phyloP scores from a whole-genome alignment of 2,888 invertebrate genomes.

The Apamea epomidion region DNA sequence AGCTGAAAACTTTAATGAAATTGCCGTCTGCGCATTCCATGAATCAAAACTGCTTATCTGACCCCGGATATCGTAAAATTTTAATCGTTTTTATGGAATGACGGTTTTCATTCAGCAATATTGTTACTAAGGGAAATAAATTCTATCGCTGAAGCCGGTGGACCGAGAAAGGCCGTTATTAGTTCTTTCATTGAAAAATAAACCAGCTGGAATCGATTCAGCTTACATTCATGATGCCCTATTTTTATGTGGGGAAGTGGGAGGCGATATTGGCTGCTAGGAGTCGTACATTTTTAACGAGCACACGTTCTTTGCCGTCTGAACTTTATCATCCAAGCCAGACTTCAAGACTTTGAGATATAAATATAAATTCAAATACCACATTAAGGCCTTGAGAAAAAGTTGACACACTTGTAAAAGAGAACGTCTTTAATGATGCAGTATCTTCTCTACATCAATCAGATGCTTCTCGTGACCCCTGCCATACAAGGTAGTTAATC shows the following conservation, averaged over 20 bases:
- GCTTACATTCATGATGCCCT: conserved; percentile 28
- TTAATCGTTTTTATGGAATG: conserved; percentile 37
- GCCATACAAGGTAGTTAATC: conserved; percentile 50
- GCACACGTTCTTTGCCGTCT: neutral
- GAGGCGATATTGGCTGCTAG: conserved; percentile 7
- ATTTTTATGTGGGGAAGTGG: conserved; percentile 29
- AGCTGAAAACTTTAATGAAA: conserved; percentile 35
- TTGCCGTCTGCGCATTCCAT: conserved; percentile 37
- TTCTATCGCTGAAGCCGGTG: conserved; percentile 12
- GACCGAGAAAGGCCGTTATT: conserved; percentile 16
- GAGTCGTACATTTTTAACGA: conserved; percentile 38
- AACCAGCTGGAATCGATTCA: conserved; percentile 32
- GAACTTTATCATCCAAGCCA: conserved; percentile 10
- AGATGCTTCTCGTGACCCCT: conserved; percentile 51
- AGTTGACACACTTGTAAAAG: conserved; percentile 53
- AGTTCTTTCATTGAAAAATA: conserved; percentile 26
- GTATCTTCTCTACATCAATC: conserved; percentile 54
- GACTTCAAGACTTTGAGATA: neutral
- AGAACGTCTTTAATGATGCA: conserved; percentile 52
- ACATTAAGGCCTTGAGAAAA: conserved; percentile 34
- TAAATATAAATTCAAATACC: conserved; percentile 11
- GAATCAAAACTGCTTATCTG: conserved; percentile 46
- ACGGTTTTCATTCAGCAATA: conserved; percentile 42
- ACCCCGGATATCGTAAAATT: conserved; percentile 47
- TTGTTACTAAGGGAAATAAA: conserved; percentile 31